Percentiles rank a stretch among this genome's conserved stretches.
These are phyloP conservation scores for Tachyglossus aculeatus DNA, from an alignment of 2,797 vertebrate genomes.

Conservation along the genomic window DNA sequence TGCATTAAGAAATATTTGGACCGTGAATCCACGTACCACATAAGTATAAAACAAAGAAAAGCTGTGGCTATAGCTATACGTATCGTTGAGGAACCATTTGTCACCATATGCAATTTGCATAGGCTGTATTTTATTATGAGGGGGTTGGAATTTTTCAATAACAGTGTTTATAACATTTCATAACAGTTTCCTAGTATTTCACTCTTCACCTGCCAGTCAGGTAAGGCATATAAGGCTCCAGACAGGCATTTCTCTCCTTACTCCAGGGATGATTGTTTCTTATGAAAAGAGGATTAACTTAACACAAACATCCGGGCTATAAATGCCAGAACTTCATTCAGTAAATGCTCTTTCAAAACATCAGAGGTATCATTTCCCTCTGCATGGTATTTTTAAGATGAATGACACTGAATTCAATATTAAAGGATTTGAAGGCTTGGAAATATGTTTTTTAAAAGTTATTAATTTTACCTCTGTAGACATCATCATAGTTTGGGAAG, in stretches of 20 bases:
- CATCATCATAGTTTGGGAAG: conserved; percentile 55
- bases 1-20: conserved; percentile 7
- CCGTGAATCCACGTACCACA: not conserved
- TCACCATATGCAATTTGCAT: conserved; percentile 17
- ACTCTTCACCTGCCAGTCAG: conserved; percentile 35
- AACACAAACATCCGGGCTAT: conserved; percentile 36
- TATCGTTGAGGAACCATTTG: not conserved
- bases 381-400: conserved; percentile 31
- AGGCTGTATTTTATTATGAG: conserved; percentile 27
- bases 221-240: conserved; percentile 30
- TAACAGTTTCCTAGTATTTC: conserved; percentile 47
- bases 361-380: not conserved
- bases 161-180: conserved; percentile 47
- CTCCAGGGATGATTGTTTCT: conserved; percentile 34
- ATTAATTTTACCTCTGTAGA: conserved; percentile 78
- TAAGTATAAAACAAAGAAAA: conserved; percentile 15
- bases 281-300: conserved; percentile 46
- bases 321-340: too few relatives aligned
- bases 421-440: not conserved
- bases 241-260: conserved; percentile 33
- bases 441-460: conserved; percentile 12
- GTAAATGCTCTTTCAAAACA: conserved; percentile 6
- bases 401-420: not conserved
- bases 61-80: not conserved
- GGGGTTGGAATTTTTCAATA: conserved; percentile 41